Conservation (phyloP, 1,140 invertebrate species). For the Hyposmocoma kahamanoa region DNA sequence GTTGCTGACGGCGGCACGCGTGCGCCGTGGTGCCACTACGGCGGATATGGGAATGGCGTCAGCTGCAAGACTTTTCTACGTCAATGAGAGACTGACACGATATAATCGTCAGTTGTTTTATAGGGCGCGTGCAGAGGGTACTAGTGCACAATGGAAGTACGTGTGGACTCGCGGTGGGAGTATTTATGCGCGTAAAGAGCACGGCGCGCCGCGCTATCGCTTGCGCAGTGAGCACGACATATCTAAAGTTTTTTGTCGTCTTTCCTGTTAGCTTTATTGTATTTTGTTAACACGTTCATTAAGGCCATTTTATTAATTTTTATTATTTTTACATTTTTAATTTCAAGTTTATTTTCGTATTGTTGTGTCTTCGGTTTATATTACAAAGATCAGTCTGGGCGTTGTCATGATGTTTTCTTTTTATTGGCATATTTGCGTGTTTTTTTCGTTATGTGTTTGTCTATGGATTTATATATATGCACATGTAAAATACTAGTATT, state of each 20-base stretch:
- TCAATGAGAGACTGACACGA: conserved; percentile 6
- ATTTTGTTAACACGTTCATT: too few relatives aligned
- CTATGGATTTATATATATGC: too few relatives aligned
- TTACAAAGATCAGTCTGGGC: too few relatives aligned
- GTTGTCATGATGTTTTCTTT: too few relatives aligned
- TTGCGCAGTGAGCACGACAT: conserved; percentile 5
- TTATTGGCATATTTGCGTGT: too few relatives aligned
- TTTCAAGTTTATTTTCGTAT: too few relatives aligned
- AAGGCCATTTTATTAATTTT: too few relatives aligned
- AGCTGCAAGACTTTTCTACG: neutral
- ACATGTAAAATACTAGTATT: too few relatives aligned
- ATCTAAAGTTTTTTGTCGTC: conserved; percentile 7
- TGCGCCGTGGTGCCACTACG: conserved; percentile 3
- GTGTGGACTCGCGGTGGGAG: conserved; percentile 6
- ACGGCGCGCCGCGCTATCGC: neutral
- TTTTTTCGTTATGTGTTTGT: too few relatives aligned
- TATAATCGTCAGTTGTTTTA: neutral
- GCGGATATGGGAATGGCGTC: neutral
- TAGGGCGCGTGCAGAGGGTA: neutral
- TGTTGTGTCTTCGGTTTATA: too few relatives aligned
- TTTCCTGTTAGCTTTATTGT: too few relatives aligned
- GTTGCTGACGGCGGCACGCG: neutral
- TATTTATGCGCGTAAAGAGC: neutral
- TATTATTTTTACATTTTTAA: too few relatives aligned
- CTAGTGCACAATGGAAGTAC: conserved; percentile 1